Evolutionary conservation across 2,888 invertebrate species (phyloP).

Genomic region (Diaperis boleti): DNA sequence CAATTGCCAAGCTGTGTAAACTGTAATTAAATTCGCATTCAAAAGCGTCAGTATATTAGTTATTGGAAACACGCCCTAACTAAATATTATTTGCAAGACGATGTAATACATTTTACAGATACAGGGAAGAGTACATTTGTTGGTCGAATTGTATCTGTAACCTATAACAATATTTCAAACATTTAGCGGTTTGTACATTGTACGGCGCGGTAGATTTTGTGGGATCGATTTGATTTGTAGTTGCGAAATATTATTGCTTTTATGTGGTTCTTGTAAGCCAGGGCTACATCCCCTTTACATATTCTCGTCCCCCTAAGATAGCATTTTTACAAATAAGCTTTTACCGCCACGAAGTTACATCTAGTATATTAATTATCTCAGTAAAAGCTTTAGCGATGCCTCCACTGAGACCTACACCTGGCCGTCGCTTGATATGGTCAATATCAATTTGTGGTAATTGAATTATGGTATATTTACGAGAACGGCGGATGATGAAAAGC

Average conservation of each 20-base stretch:
- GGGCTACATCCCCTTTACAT: constrained; percentile 3
- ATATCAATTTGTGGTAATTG: constrained; percentile 59
- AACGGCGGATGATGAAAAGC: constrained; percentile 50
- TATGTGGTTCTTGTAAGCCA: constrained; percentile 33
- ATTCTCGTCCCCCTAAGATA: constrained; percentile 1
- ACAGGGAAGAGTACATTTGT: constrained; percentile 29
- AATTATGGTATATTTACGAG: constrained; percentile 54
- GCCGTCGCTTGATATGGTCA: constrained; percentile 55
- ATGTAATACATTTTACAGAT: constrained; percentile 24
- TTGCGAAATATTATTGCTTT: constrained; percentile 63
- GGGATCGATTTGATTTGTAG: constrained; percentile 66
- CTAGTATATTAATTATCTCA: constrained; percentile 45
- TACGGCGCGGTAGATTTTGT: constrained; percentile 57
- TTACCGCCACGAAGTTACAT: constrained; percentile 21
- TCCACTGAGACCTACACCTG: constrained; percentile 48
- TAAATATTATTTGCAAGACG: constrained; percentile 20
- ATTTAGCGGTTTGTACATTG: constrained; percentile 50
- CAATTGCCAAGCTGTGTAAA: too few relatives aligned
- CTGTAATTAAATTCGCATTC: too few relatives aligned
- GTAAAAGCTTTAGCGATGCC: constrained; percentile 46
- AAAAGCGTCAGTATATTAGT: too few relatives aligned
- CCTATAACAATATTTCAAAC: constrained; percentile 58
- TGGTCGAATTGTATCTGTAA: constrained; percentile 41
- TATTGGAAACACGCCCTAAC: neutral
- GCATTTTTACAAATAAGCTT: constrained; percentile 10